These are phyloP conservation scores for Tenebrio molitor DNA, from an alignment of 1,140 invertebrate genomes.

Conservation along the genomic window DNA sequence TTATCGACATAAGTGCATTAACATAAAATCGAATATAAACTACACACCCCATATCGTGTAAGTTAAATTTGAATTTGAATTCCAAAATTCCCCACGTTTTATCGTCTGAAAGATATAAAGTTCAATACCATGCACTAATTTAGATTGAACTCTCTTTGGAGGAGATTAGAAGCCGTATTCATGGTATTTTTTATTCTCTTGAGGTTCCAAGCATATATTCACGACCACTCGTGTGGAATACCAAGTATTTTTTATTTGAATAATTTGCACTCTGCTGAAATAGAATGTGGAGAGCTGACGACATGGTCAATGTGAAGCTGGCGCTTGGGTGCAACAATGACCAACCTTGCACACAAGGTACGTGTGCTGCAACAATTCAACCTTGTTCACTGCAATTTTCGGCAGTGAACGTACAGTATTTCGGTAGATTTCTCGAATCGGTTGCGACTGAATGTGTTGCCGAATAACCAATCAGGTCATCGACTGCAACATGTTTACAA, in stretches of 20 bases:
- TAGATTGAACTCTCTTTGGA: slow-evolving; percentile 12
- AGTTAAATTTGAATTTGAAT: too few relatives aligned
- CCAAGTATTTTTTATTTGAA: slow-evolving; percentile 36
- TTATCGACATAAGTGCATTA: too few relatives aligned
- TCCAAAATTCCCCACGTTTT: slow-evolving; percentile 7
- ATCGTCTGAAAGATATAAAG: not conserved
- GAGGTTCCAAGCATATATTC: slow-evolving; percentile 14
- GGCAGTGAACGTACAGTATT: not conserved
- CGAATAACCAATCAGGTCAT: slow-evolving; percentile 12
- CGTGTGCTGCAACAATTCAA: not conserved
- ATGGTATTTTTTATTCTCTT: slow-evolving; percentile 20
- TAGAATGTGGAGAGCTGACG: not conserved
- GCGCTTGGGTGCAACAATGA: too few relatives aligned
- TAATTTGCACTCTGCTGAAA: slow-evolving; percentile 9
- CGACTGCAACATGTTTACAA: slow-evolving; percentile 21
- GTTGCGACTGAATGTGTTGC: not conserved
- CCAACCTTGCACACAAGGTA: too few relatives aligned
- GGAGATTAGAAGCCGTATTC: slow-evolving; percentile 9
- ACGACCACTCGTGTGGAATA: slow-evolving; percentile 23
- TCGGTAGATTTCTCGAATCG: not conserved
- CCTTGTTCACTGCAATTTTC: not conserved
- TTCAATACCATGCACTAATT: slow-evolving; percentile 20
- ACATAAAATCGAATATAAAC: too few relatives aligned
- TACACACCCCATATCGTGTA: too few relatives aligned
- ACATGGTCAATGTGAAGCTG: not conserved